Evolutionary conservation across 92 coral and sea anemone species (phyloP).

Genomic region (Porites cylindrica): DNA sequence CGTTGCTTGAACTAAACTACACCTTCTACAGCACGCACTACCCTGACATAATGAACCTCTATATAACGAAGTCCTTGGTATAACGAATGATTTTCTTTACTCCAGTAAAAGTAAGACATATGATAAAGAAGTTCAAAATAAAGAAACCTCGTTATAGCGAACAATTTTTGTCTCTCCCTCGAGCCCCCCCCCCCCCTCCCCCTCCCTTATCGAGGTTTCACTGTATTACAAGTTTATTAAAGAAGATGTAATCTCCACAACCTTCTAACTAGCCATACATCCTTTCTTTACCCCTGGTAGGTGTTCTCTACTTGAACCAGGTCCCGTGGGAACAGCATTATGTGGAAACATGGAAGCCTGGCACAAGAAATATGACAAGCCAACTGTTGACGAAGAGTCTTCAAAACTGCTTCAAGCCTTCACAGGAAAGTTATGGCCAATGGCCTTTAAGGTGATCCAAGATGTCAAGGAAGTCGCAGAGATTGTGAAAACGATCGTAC

Average conservation of each 20-base stretch:
- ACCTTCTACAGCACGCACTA: no score
- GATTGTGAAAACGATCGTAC: constrained; percentile 62
- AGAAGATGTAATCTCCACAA: constrained; percentile 43
- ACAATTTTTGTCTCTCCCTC: no score
- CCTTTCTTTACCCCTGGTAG: not conserved
- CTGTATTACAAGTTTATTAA: not conserved
- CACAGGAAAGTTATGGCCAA: not conserved
- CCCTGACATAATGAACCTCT: no score
- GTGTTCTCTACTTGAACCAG: not conserved
- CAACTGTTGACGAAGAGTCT: not conserved
- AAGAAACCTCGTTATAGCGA: no score
- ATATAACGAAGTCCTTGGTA: no score
- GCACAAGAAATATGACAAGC: constrained; percentile 9
- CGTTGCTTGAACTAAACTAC: no score
- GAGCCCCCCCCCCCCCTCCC: no score
- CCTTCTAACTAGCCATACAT: constrained; percentile 9
- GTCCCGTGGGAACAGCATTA: not conserved
- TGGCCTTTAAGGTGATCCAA: not conserved
- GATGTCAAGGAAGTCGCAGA: constrained; percentile 51
- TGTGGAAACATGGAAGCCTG: not conserved
- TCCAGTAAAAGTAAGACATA: no score
- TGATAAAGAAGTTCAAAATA: no score
- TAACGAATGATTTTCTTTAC: no score
- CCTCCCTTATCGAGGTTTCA: no score
- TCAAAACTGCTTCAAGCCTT: not conserved